phyloP scores from a whole-genome alignment of 2,888 invertebrate genomes.

The Holacanthella duospinosa region DNA sequence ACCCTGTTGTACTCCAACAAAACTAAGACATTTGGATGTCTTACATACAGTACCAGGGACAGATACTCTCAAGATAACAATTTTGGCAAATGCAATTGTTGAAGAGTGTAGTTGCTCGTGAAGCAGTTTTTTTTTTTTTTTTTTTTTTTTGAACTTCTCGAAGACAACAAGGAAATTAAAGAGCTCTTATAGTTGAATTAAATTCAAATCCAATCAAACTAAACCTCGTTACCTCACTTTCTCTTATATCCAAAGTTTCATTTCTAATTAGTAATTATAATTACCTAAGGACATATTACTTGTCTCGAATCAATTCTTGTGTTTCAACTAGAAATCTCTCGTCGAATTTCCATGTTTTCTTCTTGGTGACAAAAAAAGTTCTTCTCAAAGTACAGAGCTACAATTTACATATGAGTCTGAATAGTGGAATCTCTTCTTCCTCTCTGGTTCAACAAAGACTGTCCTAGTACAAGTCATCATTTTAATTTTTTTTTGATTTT shows the following conservation, averaged over 20 bases:
- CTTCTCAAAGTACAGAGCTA: too few species aligned
- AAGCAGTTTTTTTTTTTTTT: conserved; percentile 9
- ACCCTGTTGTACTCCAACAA: conserved; percentile 36
- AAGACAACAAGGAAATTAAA: background rate
- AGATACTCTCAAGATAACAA: conserved; percentile 32
- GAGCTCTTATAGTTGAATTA: too few species aligned
- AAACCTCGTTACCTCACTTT: too few species aligned
- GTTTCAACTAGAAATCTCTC: too few species aligned
- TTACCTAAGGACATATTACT: too few species aligned
- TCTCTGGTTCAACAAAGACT: conserved; percentile 4
- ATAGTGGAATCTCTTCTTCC: conserved; percentile 5
- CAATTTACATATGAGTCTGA: conserved; percentile 5
- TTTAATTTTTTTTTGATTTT: background rate
- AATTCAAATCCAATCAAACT: background rate
- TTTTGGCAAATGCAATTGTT: conserved; percentile 36
- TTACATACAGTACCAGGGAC: conserved; percentile 30
- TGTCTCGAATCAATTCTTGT: too few species aligned
- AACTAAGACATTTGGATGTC: conserved; percentile 33
- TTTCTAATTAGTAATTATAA: too few species aligned
- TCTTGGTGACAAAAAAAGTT: too few species aligned
- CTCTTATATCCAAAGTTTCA: too few species aligned
- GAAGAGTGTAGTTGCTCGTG: conserved; percentile 37
- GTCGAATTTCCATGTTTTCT: too few species aligned
- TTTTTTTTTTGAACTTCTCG: background rate
- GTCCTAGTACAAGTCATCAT: background rate